Conservation (phyloP, 2,888 invertebrate genomes). For the Calliscelio sp. region DNA sequence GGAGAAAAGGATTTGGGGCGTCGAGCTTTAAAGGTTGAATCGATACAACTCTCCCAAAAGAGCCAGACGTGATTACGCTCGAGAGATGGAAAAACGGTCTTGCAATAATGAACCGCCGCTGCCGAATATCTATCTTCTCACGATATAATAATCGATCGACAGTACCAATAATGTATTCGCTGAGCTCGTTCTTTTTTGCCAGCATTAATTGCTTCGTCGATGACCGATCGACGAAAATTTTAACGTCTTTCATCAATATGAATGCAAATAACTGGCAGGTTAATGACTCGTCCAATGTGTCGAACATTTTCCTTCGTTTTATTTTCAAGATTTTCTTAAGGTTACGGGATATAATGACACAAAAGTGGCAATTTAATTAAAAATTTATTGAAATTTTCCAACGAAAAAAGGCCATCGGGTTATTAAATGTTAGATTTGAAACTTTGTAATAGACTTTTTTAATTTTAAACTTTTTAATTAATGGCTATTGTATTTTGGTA, state of each 20-base stretch:
- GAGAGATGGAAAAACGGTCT: conserved; percentile 67
- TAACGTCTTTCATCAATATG: conserved; percentile 38
- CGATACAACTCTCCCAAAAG: conserved; percentile 66
- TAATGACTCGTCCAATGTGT: conserved; percentile 42
- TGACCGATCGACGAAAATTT: conserved; percentile 49
- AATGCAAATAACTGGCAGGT: conserved; percentile 37
- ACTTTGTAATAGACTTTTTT: too few relatives aligned
- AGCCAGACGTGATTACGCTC: conserved; percentile 66
- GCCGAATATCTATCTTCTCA: conserved; percentile 69
- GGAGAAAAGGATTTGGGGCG: conserved; percentile 38
- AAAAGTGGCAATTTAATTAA: conserved; percentile 10
- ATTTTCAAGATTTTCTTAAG: too few relatives aligned
- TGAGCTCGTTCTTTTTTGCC: background rate
- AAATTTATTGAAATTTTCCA: conserved; percentile 14
- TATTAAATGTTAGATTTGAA: too few relatives aligned
- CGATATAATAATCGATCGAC: conserved; percentile 70
- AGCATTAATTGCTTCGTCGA: conserved; percentile 61
- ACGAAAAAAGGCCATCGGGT: background rate
- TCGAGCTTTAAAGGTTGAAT: conserved; percentile 65
- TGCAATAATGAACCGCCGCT: conserved; percentile 69
- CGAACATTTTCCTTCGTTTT: too few relatives aligned
- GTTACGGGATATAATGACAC: too few relatives aligned
- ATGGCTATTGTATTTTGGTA: too few relatives aligned
- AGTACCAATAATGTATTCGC: conserved; percentile 59
- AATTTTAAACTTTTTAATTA: too few relatives aligned